Conservation (phyloP, 2,113 vertebrate species). For the Gnathonemus echidnorhynchus region DNA sequence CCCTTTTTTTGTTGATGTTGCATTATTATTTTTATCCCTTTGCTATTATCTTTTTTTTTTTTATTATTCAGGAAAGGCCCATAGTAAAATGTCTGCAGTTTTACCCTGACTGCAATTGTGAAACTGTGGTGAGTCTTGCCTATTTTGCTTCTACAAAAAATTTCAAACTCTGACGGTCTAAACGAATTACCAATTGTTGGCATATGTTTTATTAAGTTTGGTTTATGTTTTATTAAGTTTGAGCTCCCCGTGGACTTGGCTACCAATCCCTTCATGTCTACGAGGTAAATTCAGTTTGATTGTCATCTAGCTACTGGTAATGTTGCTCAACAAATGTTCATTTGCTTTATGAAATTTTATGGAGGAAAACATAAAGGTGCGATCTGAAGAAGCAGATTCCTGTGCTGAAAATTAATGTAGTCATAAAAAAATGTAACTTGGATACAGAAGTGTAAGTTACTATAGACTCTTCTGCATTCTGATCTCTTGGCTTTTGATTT, state of each 20-base stretch:
- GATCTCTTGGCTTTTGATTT: neutral
- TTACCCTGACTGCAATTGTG: slow-evolving; percentile 66
- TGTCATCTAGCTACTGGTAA: neutral
- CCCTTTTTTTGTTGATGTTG: neutral
- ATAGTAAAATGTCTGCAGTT: slow-evolving; percentile 84
- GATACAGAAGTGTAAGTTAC: neutral
- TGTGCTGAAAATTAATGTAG: neutral
- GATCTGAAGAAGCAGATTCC: neutral
- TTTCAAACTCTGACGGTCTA: neutral
- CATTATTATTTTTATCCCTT: neutral
- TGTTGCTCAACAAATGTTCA: neutral
- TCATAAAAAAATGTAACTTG: neutral
- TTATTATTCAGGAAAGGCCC: slow-evolving; percentile 60
- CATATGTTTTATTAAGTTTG: neutral
- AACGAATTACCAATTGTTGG: neutral
- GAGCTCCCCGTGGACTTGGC: slow-evolving; percentile 53
- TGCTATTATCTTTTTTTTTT: neutral
- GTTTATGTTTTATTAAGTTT: slow-evolving; percentile 47
- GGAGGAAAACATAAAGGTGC: neutral
- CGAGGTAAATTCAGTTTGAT: slow-evolving; percentile 48
- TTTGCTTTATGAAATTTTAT: neutral
- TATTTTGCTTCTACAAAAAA: neutral
- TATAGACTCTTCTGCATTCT: neutral
- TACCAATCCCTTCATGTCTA: slow-evolving; percentile 39
- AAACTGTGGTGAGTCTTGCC: slow-evolving; percentile 66